Base-by-base conservation (phyloP, 2,113 vertebrate species). In the Myotis brandtii region DNA sequence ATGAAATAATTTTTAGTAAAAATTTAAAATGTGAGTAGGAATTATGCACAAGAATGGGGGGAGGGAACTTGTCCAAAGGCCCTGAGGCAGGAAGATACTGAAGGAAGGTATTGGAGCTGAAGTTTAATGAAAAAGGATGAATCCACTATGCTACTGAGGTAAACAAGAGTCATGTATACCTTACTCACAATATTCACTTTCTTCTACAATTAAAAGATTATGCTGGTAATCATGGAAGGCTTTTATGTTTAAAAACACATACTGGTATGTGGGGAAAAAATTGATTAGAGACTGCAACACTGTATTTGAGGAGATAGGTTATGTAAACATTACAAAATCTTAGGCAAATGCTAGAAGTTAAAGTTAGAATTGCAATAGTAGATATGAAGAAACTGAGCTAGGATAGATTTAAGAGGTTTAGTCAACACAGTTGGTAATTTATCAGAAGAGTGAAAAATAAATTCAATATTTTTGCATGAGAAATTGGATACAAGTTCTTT, bases 221-320 rank as follows among this genome's bases (percentile, higher is more conserved):
- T 27, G 11, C 59, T 62, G 25, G 9, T 62, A 80, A 76, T 10
- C 0, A 82, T 8, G 2, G 46, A 18, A 87, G 25, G 17, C 64
- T 81, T 92, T 91, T 93, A 40, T 87, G 20, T 62, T 85, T 75
- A 40, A 89, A 92, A 89, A 17, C 8, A 76, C 20, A 81, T 20
- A 21, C 9, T 66, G 16, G 6, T 48, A 70, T 5, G 70, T 86
- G 12, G 20, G 2, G 6, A 34, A 80, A 1, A 1, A 56, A 72
- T 5, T 46, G 32, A 80, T 75, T 43, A 27, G 56, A 54, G 9
- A 50, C 9, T 3, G 17, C 13, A 48, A 88, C 40, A 70, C 9
- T 84, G 30, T 25, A 32, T 81, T 50, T 85, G 12, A 69, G 40
- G 50, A 86, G 37, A 48, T 2, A 4, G 16, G 18, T n/a, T 89